Evolutionary conservation across 2,888 invertebrate genomes (phyloP), one percentile per base, ranked within the genome.

Genomic region (Troilus luridus): DNA sequence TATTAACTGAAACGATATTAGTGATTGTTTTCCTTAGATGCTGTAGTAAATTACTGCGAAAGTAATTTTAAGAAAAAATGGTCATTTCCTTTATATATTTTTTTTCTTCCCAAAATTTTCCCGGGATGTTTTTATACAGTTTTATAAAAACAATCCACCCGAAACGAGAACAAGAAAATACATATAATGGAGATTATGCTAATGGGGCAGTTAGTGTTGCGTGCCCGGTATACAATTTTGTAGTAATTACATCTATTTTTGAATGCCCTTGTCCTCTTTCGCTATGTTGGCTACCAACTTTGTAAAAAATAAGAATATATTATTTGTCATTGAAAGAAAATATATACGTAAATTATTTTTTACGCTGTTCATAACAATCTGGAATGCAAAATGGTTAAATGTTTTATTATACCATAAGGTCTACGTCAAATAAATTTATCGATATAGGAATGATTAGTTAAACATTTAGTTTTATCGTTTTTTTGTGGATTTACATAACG

Each of bases 151-250:
- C 10, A 41, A 77, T 17, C 0, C 9, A 27, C 0, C 17, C 8
- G 41, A 41, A 41, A 67, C 2, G 9, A 67, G 67, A 41, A 77
- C 6, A 19, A 77, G 14, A 6, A 59, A 59, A 59, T 12, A 59
- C n/a, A n/a, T n/a, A n/a, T n/a, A n/a, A n/a, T 27, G 14, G 27
- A 77, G 27, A 17, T 24, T 67, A 67, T 67, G 24, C 67, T 67
- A 24, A 67, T 77, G 72, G 67, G 67, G 67, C 67, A 77, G 8
- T 77, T 41, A 77, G 72, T 19, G 12, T 77, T 77, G 72, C 72
- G 72, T 77, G 72, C 72, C 27, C 41, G 17, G 72, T 41, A 41
- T 77, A 77, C 72, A 77, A 77, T 77, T 77, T 77, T 27, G 72
- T 77, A 41, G 72, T 77, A 77, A 77, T 77, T 27, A 41, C 72